These are phyloP conservation scores for Sebastes alutus DNA, from an alignment of 2,797 vertebrate genomes.

Conservation along the genomic window DNA sequence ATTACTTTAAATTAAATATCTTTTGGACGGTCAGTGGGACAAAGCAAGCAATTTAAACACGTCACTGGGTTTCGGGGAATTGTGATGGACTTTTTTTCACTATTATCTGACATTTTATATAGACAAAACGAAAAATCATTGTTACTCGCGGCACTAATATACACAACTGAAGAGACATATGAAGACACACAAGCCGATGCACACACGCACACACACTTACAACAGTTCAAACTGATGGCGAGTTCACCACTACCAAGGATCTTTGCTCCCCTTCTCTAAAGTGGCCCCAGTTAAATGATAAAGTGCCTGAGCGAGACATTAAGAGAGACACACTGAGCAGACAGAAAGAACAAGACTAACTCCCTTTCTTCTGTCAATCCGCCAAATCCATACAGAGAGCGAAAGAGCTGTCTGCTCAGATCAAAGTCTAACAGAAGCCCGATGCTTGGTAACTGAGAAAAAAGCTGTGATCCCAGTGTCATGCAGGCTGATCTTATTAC, in stretches of 20 bases:
- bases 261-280: not conserved
- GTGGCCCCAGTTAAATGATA: not conserved
- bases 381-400: conserved; percentile 20
- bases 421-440: conserved; percentile 24
- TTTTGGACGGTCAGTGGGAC: not conserved
- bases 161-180: not conserved
- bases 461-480: conserved; percentile 31
- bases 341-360: conserved; percentile 9
- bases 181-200: not conserved
- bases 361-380: conserved; percentile 26
- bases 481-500: conserved; percentile 46
- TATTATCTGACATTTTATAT: not conserved
- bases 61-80: not conserved
- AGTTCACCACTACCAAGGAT: not conserved
- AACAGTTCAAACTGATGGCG: not conserved
- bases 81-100: not conserved
- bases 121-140: not conserved
- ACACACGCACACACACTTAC: too few relatives aligned
- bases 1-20: not conserved
- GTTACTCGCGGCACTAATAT: not conserved
- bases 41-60: not conserved
- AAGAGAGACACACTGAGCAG: conserved; percentile 6
- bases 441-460: not conserved
- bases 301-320: not conserved
- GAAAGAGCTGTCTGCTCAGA: conserved; percentile 17